Percentiles rank a stretch among this genome's conserved stretches.
Conservation (phyloP, 1,140 invertebrate species). For the Micrasema longulum region DNA sequence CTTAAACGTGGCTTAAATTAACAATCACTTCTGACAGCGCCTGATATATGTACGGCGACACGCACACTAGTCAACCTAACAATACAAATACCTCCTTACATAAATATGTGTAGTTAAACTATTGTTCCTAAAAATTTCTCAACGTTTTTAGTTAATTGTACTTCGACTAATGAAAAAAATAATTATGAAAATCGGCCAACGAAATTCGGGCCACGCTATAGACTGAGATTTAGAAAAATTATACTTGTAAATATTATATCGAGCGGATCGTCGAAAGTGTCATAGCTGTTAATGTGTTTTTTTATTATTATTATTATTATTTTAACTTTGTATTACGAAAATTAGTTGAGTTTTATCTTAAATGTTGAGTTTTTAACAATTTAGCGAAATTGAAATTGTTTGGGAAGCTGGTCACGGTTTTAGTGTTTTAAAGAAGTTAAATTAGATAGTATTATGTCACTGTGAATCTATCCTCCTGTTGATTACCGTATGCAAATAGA, state of each 20-base stretch:
- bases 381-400: constrained; percentile 12
- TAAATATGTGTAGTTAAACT: constrained; percentile 2
- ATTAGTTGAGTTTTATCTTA: constrained; percentile 3
- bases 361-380: constrained; percentile 13
- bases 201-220: constrained; percentile 15
- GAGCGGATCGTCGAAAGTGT: constrained; percentile 15
- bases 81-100: no score
- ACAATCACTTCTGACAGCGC: no score
- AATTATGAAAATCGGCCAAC: constrained; percentile 17
- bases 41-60: no score
- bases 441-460: no score
- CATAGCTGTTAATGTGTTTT: constrained; percentile 19
- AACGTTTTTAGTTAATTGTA: constrained; percentile 33
- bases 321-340: no score
- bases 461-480: no score
- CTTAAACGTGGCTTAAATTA: no score
- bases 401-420: no score
- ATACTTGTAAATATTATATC: constrained; percentile 33
- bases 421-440: no score
- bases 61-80: no score
- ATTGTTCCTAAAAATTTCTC: constrained; percentile 33
- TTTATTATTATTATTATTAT: neutral
- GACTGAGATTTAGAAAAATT: constrained; percentile 32
- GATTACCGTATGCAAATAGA: no score
- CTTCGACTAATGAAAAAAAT: constrained; percentile 15